Conservation (phyloP, 2,888 invertebrate genomes). For the Heteromurus nitidus region DNA sequence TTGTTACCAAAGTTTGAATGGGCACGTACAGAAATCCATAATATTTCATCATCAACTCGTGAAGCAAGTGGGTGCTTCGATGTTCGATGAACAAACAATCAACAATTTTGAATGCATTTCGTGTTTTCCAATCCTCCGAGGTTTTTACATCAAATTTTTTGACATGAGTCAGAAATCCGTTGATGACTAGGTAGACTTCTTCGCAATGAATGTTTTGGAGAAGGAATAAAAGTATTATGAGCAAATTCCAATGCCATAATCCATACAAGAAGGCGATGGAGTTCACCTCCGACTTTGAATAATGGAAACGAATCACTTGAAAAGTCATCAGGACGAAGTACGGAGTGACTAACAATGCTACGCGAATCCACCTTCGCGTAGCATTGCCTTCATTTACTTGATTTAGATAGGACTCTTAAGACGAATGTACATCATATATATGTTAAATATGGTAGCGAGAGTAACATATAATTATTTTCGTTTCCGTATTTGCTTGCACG, state of each 20-base stretch:
- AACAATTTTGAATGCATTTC: background rate
- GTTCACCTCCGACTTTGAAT: background rate
- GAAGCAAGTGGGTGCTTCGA: background rate
- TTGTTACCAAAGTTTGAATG: background rate
- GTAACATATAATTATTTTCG: too few species aligned
- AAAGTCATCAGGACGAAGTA: background rate
- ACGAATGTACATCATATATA: too few species aligned
- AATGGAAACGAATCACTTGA: background rate
- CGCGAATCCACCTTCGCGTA: too few species aligned
- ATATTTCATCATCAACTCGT: background rate
- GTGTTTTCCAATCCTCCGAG: background rate
- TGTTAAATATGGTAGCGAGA: too few species aligned
- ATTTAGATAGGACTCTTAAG: too few species aligned
- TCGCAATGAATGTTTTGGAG: background rate
- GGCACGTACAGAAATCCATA: background rate
- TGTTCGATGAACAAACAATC: background rate
- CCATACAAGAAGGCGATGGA: background rate
- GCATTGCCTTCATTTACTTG: too few species aligned
- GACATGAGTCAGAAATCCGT: background rate
- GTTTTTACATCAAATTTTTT: background rate
- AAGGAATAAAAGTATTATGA: background rate
- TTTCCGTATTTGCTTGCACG: too few species aligned
- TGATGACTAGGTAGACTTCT: background rate
- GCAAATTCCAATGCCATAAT: background rate
- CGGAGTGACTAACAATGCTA: too few species aligned